Base-by-base conservation (phyloP, 1,140 invertebrate genomes). In the Drosophila simulans region DNA sequence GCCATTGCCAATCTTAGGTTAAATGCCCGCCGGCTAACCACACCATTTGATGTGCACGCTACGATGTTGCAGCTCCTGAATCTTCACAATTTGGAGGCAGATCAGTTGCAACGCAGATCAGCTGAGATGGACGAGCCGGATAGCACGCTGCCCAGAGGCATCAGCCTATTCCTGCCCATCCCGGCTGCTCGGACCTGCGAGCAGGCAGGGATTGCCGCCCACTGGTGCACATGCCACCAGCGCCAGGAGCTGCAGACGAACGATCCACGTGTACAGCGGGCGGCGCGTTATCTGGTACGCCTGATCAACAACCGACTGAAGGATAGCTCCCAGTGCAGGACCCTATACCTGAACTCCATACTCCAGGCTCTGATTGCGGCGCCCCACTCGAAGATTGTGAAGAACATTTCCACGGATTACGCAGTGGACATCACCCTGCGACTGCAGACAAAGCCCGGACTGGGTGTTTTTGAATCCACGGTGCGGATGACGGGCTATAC, bases 171-270 rank as follows among this genome's bases (percentile, higher is more conserved):
- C 83, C 89, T 94, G 4, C 93, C 95, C 0, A 94, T 98, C 42
- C 94, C 96, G 0, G 91, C 91, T n/a, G 94, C 94, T 42, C 93
- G 97, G 10, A 97, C 95, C 0, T 98, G 97, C 91, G 91, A 94
- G 27, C 92, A 93, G 51, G 97, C 97, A 0, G 94, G 93, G 0
- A 97, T 98, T 40, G 94, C 95, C 0, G 94, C 95, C 34, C 96
- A 97, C 79, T 98, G 96, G 95, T 98, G 97, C 84, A 96, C 96
- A 13, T 98, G 97, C 80, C 94, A 96, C 66, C 93, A 93, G 57
- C 94, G 93, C 10, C 88, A 91, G 43, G 94, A 94, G 66, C 79
- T 95, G 11, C 78, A 93, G 0, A 91, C 92, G 0, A 93, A 94
- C 11, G 93, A 95, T 77, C 84, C 78, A 0, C 79, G 93, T 5